phyloP scores from a whole-genome alignment of 2,797 vertebrate genomes.

The Avahi laniger region DNA sequence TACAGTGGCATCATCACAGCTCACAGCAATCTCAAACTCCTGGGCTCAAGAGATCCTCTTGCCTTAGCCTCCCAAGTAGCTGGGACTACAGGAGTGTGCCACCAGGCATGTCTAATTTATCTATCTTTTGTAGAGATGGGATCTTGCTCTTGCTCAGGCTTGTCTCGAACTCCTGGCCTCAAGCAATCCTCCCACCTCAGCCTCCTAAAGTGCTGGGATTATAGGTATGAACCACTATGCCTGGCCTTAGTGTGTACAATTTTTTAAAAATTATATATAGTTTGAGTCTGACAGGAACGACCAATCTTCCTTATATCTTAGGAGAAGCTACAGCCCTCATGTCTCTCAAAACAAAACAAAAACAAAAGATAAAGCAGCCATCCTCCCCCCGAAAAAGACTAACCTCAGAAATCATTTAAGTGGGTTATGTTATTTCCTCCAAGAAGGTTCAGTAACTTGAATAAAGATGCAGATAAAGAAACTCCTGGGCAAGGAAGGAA shows the following conservation, averaged over 20 bases:
- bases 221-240: neutral
- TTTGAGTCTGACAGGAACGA: neutral
- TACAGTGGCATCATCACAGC: neutral
- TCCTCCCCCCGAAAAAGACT: neutral
- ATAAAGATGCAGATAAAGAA: constrained; percentile 1
- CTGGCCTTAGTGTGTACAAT: neutral
- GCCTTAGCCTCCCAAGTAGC: neutral
- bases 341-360: neutral
- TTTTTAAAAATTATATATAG: neutral
- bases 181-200: neutral
- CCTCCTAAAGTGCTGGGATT: neutral
- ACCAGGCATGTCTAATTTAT: neutral
- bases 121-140: neutral
- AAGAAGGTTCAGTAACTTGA: neutral
- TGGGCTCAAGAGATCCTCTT: neutral
- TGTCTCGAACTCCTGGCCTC: neutral
- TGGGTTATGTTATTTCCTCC: neutral
- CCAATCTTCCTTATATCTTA: neutral
- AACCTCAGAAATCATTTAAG: neutral
- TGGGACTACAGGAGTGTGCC: neutral
- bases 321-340: neutral
- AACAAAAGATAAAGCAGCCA: neutral
- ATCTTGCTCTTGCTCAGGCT: neutral
- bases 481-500: neutral
- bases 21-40: neutral